These are phyloP conservation scores for Rhincodon typus DNA, from an alignment of 2,797 vertebrate genomes.

Conservation along the genomic window DNA sequence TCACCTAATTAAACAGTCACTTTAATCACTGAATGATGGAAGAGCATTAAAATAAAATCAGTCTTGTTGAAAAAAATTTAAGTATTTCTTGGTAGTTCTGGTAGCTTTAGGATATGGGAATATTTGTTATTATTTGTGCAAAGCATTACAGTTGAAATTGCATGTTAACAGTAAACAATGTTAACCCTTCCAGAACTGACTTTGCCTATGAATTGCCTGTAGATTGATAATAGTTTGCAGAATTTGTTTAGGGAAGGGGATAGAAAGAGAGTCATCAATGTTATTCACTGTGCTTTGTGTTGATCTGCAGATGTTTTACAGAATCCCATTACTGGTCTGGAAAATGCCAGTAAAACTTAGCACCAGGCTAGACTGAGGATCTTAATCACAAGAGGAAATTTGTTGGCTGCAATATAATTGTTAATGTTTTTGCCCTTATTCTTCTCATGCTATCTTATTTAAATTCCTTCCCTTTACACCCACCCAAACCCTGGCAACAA, in stretches of 20 bases:
- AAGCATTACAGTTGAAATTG: slow-evolving; percentile 43
- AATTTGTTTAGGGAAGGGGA: background rate
- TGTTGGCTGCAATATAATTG: slow-evolving; percentile 1
- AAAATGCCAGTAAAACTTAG: background rate
- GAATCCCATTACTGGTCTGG: background rate
- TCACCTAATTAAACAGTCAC: slow-evolving; percentile 55
- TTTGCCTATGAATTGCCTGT: slow-evolving; percentile 5
- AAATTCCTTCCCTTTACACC: background rate
- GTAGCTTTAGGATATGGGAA: slow-evolving; percentile 35
- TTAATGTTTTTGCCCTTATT: slow-evolving; percentile 2
- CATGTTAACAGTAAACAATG: slow-evolving; percentile 45
- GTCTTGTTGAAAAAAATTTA: slow-evolving; percentile 27
- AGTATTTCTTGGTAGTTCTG: slow-evolving; percentile 34
- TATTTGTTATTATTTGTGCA: slow-evolving; percentile 37
- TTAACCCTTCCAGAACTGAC: slow-evolving; percentile 51
- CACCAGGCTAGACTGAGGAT: background rate
- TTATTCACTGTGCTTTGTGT: slow-evolving; percentile 20
- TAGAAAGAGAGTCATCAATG: background rate
- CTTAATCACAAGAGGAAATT: background rate
- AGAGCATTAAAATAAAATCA: slow-evolving; percentile 34
- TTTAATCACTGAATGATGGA: slow-evolving; percentile 72
- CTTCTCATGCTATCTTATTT: background rate
- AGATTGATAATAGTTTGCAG: slow-evolving; percentile 19
- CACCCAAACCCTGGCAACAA: background rate
- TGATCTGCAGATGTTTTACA: background rate